A percentile compares a stretch with the other conserved stretches of the same genome.
These are phyloP conservation scores for Ommatoiulus sabulosus DNA, from an alignment of 2,888 invertebrate genomes.

Conservation along the genomic window DNA sequence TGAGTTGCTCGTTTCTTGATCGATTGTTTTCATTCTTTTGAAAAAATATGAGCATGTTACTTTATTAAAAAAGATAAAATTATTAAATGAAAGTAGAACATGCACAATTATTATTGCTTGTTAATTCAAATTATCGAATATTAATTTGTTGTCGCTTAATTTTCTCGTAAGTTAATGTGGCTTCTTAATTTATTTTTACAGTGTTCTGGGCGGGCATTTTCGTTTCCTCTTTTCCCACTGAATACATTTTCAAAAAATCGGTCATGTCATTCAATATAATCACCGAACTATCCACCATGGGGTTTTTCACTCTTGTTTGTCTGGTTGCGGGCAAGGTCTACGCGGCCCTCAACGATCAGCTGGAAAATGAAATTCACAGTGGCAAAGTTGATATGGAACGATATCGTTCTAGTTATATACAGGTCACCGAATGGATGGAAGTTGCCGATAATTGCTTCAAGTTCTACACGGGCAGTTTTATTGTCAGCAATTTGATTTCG, in stretches of 20 bases:
- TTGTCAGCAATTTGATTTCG: not conserved
- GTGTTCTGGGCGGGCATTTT: not conserved
- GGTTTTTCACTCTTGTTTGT: not conserved
- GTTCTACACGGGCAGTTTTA: not conserved
- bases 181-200: not conserved
- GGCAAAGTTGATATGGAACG: not conserved
- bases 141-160: too few relatives aligned
- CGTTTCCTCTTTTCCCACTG: not conserved
- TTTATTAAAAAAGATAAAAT: too few relatives aligned
- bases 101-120: too few relatives aligned
- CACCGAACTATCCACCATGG: not conserved
- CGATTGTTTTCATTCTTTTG: too few relatives aligned
- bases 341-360: not conserved
- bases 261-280: not conserved
- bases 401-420: not conserved
- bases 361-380: not conserved
- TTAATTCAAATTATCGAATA: too few relatives aligned
- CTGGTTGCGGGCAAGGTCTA: not conserved
- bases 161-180: not conserved
- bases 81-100: too few relatives aligned
- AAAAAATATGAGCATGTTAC: too few relatives aligned
- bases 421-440: not conserved
- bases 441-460: conserved; percentile 7
- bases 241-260: not conserved
- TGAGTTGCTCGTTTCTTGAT: not conserved